phyloP scores from a whole-genome alignment of 2,888 invertebrate genomes.

The Pterobdella sp. region DNA sequence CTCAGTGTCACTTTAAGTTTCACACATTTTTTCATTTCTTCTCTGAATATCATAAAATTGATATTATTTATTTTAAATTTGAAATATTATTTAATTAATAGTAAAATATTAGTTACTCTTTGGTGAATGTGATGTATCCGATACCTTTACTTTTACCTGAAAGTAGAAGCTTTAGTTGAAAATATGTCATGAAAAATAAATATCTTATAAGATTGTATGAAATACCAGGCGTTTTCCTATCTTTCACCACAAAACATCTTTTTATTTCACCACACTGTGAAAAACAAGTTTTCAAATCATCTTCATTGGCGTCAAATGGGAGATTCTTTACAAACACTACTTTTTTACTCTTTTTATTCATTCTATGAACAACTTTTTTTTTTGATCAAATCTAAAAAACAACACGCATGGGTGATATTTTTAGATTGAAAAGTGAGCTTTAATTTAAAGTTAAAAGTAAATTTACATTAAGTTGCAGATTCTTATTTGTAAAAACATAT shows the following conservation, averaged over 20 bases:
- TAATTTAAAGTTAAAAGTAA: too few species aligned
- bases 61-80: too few species aligned
- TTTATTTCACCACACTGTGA: slow-evolving; percentile 25
- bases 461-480: too few species aligned
- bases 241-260: slow-evolving; percentile 19
- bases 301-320: slow-evolving; percentile 7
- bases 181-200: neutral
- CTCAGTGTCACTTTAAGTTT: slow-evolving; percentile 10
- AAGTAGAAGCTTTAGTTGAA: neutral
- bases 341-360: slow-evolving; percentile 25
- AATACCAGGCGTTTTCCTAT: neutral
- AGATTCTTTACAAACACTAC: slow-evolving; percentile 12
- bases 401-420: too few species aligned
- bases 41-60: too few species aligned
- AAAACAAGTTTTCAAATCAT: slow-evolving; percentile 17
- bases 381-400: too few species aligned
- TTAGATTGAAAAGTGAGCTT: too few species aligned
- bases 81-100: neutral
- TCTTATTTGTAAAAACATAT: too few species aligned
- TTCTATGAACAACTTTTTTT: too few species aligned
- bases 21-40: slow-evolving; percentile 3
- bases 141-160: slow-evolving; percentile 8
- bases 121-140: slow-evolving; percentile 16
- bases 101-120: slow-evolving; percentile 12
- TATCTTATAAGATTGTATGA: neutral